Conservation (phyloP, 2,797 vertebrate genomes). For the Dallia pectoralis region DNA sequence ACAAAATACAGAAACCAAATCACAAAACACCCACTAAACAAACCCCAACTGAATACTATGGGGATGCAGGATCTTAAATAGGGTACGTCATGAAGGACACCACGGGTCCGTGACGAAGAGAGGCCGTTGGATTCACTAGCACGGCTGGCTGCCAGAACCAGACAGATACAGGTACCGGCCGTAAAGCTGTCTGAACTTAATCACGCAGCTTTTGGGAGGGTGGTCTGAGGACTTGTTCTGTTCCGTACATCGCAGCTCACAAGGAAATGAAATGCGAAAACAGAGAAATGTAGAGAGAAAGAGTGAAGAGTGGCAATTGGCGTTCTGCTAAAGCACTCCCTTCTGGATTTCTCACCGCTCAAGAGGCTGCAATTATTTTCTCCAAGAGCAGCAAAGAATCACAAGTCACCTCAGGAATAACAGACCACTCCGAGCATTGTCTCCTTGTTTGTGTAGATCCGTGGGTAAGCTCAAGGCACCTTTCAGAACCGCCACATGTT, state of each 20-base stretch:
- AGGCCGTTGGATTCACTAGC: too few relatives aligned
- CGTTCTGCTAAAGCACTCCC: constrained; percentile 41
- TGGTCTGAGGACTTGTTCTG: constrained; percentile 17
- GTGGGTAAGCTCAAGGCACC: constrained; percentile 9
- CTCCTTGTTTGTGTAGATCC: constrained; percentile 2
- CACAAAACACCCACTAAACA: too few relatives aligned
- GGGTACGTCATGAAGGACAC: too few relatives aligned
- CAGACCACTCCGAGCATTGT: not conserved
- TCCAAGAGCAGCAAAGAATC: constrained; percentile 31
- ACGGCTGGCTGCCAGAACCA: too few relatives aligned
- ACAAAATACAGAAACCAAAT: too few relatives aligned
- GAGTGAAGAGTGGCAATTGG: constrained; percentile 32
- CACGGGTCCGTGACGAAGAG: too few relatives aligned
- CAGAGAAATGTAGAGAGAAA: not conserved
- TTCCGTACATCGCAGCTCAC: constrained; percentile 23
- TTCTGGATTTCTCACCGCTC: constrained; percentile 38
- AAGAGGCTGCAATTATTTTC: constrained; percentile 54
- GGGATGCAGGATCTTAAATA: too few relatives aligned
- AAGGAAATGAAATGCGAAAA: constrained; percentile 20
- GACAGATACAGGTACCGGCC: not conserved
- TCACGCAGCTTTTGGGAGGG: constrained; percentile 19
- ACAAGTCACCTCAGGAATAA: constrained; percentile 23
- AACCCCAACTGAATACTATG: too few relatives aligned
- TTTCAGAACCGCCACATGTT: constrained; percentile 28
- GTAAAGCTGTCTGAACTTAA: constrained; percentile 31